These are phyloP conservation scores for Leptestheria dahalacensis DNA, from an alignment of 1,140 invertebrate genomes.

Conservation along the genomic window DNA sequence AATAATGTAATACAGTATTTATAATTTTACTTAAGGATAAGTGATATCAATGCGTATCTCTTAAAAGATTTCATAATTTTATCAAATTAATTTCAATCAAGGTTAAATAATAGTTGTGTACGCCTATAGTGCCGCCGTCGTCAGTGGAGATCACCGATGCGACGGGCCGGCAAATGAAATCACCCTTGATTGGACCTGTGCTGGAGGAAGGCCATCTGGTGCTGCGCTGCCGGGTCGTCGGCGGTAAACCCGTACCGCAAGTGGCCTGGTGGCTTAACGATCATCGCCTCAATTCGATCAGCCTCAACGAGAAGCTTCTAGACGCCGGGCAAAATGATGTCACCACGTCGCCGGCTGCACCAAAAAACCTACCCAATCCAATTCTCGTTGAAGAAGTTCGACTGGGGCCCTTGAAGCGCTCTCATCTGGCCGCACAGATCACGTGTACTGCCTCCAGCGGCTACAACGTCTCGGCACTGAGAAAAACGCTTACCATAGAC, in stretches of 20 bases:
- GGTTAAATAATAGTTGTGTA: not conserved
- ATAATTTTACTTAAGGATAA: no score
- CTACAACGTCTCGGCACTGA: slow-evolving; percentile 58
- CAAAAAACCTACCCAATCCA: not conserved
- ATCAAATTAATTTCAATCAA: no score
- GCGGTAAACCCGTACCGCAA: slow-evolving; percentile 12
- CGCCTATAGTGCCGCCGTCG: slow-evolving; percentile 4
- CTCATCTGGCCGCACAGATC: slow-evolving; percentile 60
- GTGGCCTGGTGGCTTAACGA: slow-evolving; percentile 10
- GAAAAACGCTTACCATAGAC: slow-evolving; percentile 58
- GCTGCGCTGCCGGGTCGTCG: slow-evolving; percentile 9
- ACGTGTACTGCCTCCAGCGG: slow-evolving; percentile 75
- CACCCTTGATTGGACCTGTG: slow-evolving; percentile 5
- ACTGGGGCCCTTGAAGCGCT: slow-evolving; percentile 5
- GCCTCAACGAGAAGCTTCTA: not conserved
- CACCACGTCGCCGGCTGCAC: not conserved
- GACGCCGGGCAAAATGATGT: not conserved
- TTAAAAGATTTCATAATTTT: no score
- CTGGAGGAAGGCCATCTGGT: not conserved
- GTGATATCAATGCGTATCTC: no score
- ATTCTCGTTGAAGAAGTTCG: slow-evolving; percentile 2
- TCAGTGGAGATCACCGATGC: slow-evolving; percentile 5
- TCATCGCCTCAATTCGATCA: slow-evolving; percentile 1
- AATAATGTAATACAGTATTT: no score
- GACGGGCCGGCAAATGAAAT: slow-evolving; percentile 3